Base-by-base conservation (phyloP, 30 jellyfish, hydroid and myxozoan species). In the Nemopilema nomurai region DNA sequence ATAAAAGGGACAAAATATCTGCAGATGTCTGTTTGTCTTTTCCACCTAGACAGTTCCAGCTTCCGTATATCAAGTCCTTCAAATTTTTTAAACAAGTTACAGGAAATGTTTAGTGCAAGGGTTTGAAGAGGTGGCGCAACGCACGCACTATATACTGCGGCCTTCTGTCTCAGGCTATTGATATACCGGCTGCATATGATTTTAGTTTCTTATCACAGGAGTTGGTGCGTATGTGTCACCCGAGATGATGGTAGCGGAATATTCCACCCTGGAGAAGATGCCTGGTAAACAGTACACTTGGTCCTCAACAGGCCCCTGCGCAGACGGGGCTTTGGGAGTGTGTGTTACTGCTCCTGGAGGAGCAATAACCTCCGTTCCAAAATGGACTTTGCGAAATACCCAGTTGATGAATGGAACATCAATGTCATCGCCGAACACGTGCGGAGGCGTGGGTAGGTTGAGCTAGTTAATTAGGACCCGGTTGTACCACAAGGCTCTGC, bases 341-440 rank as follows among this genome's bases (percentile, higher is more conserved):
- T 94, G 97, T 57, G 80, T 94, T 22, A 81, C 96, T 57, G 99
- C 99, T 22, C 99, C 99, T 0, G 99, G 99, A n/a, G 99, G 97
- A 30, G 99, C 99, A 16, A 83, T 84, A 51, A 94, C 99, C 19
- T 94, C 99, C 19, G 96, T 94, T 7, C 99, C 99, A 33, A 77
- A 72, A 26, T 94, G 99, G 97, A 94, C 99, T 1, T 65, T 94
- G 74, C 51, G 94, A 52, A 83, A 80, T 41, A 83, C 90, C 9
- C 96, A 79, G 80, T 49, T 94, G 79, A 89, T 89, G 97, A 94
- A 94, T 69, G 99, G 99, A 23, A 94, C 99, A 28, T 94, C 99
- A 49, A 94, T 94, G 99, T 79, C 99, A 16, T 94, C 99, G 20
- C 99, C 99, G 52, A 94, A 94, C 68, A 97, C 99, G 16, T 89